Percentiles rank a stretch among this genome's conserved stretches.
Conservation (phyloP, 2,113 vertebrate genomes). For the Myrmecobius fasciatus region DNA sequence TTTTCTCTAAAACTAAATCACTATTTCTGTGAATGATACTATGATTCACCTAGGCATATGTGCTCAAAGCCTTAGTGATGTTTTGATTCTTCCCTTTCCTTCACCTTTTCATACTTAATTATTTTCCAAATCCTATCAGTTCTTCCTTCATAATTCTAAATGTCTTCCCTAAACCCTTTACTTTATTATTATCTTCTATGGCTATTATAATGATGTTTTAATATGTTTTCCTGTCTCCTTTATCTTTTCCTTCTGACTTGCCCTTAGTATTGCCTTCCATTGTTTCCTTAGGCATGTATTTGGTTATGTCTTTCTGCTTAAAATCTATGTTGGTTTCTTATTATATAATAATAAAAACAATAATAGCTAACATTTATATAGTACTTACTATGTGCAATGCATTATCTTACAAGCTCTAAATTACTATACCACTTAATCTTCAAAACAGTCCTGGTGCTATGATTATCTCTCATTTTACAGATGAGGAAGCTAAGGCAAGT, state of each 20-base stretch:
- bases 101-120: neutral
- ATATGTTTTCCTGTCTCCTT: neutral
- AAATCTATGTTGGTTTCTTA: neutral
- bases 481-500: neutral
- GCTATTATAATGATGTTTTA: neutral
- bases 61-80: neutral
- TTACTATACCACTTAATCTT: neutral
- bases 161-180: neutral
- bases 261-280: neutral
- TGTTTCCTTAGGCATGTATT: neutral
- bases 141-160: neutral
- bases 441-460: neutral
- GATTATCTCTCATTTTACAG: neutral
- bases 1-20: neutral
- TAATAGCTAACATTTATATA: neutral
- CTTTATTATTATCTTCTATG: neutral
- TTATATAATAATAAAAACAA: neutral
- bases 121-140: neutral
- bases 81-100: neutral
- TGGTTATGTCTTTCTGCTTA: neutral
- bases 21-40: neutral
- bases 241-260: neutral
- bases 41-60: neutral
- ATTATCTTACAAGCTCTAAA: neutral
- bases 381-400: neutral